Conservation (phyloP, 2,113 vertebrate genomes). For the Phaethon lepturus region DNA sequence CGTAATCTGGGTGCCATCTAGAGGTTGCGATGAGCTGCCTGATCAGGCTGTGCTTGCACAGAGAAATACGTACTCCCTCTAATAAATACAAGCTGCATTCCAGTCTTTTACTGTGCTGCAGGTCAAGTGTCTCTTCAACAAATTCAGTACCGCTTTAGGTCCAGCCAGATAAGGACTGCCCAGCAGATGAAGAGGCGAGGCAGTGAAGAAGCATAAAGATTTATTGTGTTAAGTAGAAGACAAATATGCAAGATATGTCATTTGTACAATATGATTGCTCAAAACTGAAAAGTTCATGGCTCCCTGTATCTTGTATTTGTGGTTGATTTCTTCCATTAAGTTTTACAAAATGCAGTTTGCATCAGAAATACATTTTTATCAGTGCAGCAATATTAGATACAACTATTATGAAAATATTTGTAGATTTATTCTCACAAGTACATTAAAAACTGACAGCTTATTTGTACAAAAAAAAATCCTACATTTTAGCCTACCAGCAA, state of each 20-base stretch:
- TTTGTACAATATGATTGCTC: background rate
- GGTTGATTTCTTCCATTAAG: background rate
- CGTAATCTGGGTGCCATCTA: constrained; percentile 6
- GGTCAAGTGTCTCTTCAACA: background rate
- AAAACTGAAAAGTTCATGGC: background rate
- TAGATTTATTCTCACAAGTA: background rate
- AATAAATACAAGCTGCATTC: background rate
- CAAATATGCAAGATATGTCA: background rate
- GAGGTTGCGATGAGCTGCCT: background rate
- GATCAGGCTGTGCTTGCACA: background rate
- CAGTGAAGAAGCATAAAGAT: background rate
- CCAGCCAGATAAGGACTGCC: background rate
- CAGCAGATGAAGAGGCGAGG: background rate
- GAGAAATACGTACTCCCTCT: background rate
- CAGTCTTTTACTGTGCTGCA: background rate
- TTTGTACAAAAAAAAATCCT: background rate
- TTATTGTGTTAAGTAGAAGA: background rate
- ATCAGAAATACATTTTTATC: background rate
- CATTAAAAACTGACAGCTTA: background rate
- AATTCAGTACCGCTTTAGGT: background rate
- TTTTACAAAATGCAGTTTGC: background rate
- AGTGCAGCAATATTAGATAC: background rate
- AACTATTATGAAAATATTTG: background rate
- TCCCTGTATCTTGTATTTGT: background rate
- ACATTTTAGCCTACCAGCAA: background rate